Base-by-base conservation (phyloP, 2,113 vertebrate genomes). In the Gymnarchus niloticus region DNA sequence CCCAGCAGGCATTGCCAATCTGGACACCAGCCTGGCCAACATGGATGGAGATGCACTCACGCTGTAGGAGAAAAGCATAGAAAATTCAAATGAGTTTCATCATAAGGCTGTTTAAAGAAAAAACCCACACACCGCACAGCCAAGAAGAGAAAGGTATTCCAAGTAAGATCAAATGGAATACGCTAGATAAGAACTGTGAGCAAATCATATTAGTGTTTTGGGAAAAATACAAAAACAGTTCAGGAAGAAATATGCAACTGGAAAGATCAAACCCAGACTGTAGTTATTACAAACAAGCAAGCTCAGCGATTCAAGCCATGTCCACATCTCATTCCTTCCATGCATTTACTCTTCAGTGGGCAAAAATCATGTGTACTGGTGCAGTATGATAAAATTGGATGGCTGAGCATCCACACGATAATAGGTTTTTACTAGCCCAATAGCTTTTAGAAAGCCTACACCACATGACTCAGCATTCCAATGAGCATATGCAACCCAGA, bases 41-140 rank as follows among this genome's bases (percentile, higher is more conserved):
- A n/a, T 61, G 57, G 57, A 61, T 61, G 57, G 57, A 61, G 23
- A 61, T 61, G 57, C 57, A 61, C 57, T 61, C 57, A 61, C 57
- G 57, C 57, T 61, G 84, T 93, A 95, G 90, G 95, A 95, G 93
- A 93, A 95, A 91, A 95, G 90, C 94, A 96, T n/a, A n/a, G 95
- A 7, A 95, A n/a, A n/a, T n/a, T n/a, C n/a, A n/a, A n/a, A n/a
- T n/a, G n/a, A n/a, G n/a, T n/a, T n/a, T n/a, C n/a, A n/a, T n/a
- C n/a, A n/a, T n/a, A n/a, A n/a, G n/a, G n/a, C n/a, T n/a, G n/a
- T n/a, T n/a, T n/a, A n/a, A n/a, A n/a, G n/a, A n/a, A n/a, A n/a
- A n/a, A n/a, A n/a, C n/a, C n/a, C n/a, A n/a, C n/a, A n/a, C n/a
- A n/a, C n/a, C n/a, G 57, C n/a, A 61, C n/a, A 28, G 25, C 2